phyloP scores from a whole-genome alignment of 92 coral and sea anemone species.

The Desmophyllum pertusum region DNA sequence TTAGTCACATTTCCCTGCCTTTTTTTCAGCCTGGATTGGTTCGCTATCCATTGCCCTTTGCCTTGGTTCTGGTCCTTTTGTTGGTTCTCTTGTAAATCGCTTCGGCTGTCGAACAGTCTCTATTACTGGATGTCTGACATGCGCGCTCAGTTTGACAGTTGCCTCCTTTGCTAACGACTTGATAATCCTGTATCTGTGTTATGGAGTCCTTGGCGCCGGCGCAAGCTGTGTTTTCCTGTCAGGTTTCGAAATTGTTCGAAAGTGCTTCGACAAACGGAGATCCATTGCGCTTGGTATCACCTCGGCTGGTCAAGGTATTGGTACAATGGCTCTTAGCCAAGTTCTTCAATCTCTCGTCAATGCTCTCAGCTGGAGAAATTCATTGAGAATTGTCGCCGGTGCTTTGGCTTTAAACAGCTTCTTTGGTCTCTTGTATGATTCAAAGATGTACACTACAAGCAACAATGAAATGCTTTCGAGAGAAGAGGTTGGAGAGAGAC shows the following conservation, averaged over 20 bases:
- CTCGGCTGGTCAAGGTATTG: conserved; percentile 36
- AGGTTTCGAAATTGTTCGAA: background rate
- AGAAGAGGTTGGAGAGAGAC: background rate
- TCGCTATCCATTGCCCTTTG: conserved; percentile 1
- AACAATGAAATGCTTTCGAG: background rate
- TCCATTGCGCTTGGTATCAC: conserved; percentile 36
- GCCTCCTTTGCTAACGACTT: conserved; percentile 53
- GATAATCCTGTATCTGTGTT: conserved; percentile 21
- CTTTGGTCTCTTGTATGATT: conserved; percentile 16
- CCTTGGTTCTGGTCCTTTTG: conserved; percentile 29
- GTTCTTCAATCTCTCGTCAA: conserved; percentile 4
- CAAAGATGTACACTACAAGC: background rate
- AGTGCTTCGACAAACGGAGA: conserved; percentile 21
- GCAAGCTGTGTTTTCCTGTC: conserved; percentile 10
- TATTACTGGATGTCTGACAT: conserved; percentile 40
- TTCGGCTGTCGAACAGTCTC: conserved; percentile 46
- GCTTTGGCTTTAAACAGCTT: conserved; percentile 4
- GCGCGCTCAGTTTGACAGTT: conserved; percentile 31
- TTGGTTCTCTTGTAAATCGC: conserved; percentile 48
- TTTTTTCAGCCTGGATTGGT: conserved; percentile 9
- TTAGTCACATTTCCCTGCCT: no score
- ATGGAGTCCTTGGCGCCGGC: conserved; percentile 16
- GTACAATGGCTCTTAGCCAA: conserved; percentile 33
- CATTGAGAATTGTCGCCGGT: conserved; percentile 36
- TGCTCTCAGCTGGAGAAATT: conserved; percentile 30